A percentile compares a stretch with the other conserved stretches of the same genome.
Conservation (phyloP, 2,888 invertebrate genomes). For the Beris chalybata region DNA sequence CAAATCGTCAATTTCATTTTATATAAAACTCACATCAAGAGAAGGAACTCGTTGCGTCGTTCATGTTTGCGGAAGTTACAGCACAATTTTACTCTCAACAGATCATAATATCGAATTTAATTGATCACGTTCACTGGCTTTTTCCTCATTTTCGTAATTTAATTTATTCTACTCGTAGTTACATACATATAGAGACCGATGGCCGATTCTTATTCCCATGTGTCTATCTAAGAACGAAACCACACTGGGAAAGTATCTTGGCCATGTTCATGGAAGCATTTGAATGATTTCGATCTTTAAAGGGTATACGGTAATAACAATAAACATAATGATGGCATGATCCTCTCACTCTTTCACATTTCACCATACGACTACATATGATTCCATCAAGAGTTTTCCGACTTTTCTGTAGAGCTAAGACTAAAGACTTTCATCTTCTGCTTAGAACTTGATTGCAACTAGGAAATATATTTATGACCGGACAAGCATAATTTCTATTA, state of each 20-base stretch:
- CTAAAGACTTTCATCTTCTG: conserved; percentile 18
- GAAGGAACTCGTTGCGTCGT: no score
- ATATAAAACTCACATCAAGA: no score
- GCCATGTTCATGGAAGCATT: no score
- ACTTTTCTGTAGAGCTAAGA: background rate
- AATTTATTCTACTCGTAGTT: no score
- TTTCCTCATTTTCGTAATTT: conserved; percentile 10
- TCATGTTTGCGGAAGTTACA: conserved; percentile 19
- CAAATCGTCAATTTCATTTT: no score
- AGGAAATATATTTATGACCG: conserved; percentile 29
- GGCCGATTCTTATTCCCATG: no score
- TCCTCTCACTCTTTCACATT: background rate
- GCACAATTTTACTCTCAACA: conserved; percentile 7
- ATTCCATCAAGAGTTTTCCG: conserved; percentile 6
- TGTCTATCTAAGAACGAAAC: no score
- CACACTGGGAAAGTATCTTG: no score
- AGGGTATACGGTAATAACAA: background rate
- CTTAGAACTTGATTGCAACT: conserved; percentile 10
- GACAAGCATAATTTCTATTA: conserved; percentile 30
- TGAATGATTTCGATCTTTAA: no score
- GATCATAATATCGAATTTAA: conserved; percentile 30
- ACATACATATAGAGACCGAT: no score
- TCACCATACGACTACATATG: background rate
- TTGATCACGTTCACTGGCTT: conserved; percentile 37
- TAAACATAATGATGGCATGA: conserved; percentile 4